Base-by-base conservation (phyloP, 2,888 invertebrate species). In the Cephus nigrinus region DNA sequence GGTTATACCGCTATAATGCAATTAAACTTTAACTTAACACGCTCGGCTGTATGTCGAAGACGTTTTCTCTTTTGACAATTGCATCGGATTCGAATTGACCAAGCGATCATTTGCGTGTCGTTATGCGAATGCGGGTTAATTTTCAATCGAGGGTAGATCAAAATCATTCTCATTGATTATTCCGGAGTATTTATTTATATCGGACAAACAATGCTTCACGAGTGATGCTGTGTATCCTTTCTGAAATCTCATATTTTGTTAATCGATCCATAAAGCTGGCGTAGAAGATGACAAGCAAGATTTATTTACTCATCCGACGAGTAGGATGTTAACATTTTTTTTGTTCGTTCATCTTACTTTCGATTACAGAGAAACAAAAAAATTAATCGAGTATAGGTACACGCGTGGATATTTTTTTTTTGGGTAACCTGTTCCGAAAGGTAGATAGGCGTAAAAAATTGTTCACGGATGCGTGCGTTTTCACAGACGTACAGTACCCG, bases 1-100 rank as follows among this genome's bases (percentile, higher is more conserved):
- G 80, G 81, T 81, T 78, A 78, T 75, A 78, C 75, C 75, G 81
- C 80, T 82, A 79, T 82, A 78, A 80, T 79, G 81, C 81, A 82
- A 82, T 82, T 80, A 82, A 81, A 79, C 77, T 77, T 82, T 81
- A 79, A 78, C 55, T 55, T 55, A 55, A 55, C 23, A 55, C 55
- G 23, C 55, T 55, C 55, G 55, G 0, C 23, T 23, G 55, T 15
- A 15, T 23, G 15, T 23, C 2, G 2, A 55, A 55, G 55, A 55
- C 2, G 55, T 55, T 55, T 55, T 55, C 55, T 23, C 9, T 40
- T 23, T 15, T 40, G 23, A 15, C 40, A 40, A 40, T 40, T 23
- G 15, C 5, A 40, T 40, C 15, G 40, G 23, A 40, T 2, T 40
- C 40, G 40, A 23, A 40, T 40, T 23, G 5, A 15, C 40, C 15